These are phyloP conservation scores for Pterocles gutturalis DNA, from an alignment of 2,113 vertebrate species.

Conservation along the genomic window DNA sequence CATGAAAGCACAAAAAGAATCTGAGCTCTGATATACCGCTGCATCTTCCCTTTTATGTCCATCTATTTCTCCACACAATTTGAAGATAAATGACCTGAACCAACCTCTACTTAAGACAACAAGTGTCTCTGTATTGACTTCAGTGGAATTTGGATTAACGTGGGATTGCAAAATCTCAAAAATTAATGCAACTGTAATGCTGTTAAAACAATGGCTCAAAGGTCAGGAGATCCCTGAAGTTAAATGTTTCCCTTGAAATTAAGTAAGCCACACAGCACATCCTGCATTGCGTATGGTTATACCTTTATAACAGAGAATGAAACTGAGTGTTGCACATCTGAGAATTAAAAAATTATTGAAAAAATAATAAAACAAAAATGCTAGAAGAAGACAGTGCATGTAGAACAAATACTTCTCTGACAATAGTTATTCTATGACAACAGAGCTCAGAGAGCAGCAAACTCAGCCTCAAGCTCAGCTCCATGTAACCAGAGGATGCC, in stretches of 20 bases:
- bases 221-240: background rate
- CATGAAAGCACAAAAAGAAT: background rate
- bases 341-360: conserved; percentile 29
- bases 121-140: conserved; percentile 29
- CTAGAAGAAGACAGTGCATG: background rate
- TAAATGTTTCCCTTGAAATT: conserved; percentile 43
- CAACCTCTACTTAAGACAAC: conserved; percentile 49
- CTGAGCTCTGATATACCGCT: background rate
- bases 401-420: conserved; percentile 11
- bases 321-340: background rate
- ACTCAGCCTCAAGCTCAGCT: background rate
- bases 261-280: background rate
- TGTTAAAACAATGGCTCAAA: conserved; percentile 50
- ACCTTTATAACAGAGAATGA: background rate
- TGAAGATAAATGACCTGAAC: conserved; percentile 32
- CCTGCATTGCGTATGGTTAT: background rate
- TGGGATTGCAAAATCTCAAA: conserved; percentile 38
- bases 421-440: background rate
- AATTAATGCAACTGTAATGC: conserved; percentile 56
- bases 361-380: conserved; percentile 45
- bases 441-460: background rate
- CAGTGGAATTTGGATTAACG: conserved; percentile 56
- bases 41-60: background rate
- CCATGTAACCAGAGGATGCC: background rate
- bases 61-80: background rate